These are phyloP conservation scores for Notodonta ziczac DNA, from an alignment of 2,888 invertebrate species.

Conservation along the genomic window DNA sequence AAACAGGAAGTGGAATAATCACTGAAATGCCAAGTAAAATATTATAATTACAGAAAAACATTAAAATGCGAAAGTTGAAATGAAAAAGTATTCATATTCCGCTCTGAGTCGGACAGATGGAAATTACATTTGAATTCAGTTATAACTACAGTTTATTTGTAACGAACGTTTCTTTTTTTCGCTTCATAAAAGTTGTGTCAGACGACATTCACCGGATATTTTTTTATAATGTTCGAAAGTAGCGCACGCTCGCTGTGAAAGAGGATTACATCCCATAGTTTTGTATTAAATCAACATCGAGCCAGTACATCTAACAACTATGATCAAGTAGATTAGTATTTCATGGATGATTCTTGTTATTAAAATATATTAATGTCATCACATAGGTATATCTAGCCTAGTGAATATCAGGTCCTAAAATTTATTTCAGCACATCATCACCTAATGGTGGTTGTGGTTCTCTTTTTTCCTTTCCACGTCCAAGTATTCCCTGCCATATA, in stretches of 20 bases:
- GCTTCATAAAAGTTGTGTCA: conserved; percentile 37
- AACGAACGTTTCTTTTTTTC: conserved; percentile 29
- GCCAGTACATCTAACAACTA: not conserved
- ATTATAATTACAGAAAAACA: conserved; percentile 33
- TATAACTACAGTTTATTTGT: conserved; percentile 39
- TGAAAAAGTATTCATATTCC: conserved; percentile 38
- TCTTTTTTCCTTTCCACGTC: too few relatives aligned
- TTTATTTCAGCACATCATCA: too few relatives aligned
- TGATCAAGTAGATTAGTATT: not conserved
- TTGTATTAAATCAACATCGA: not conserved
- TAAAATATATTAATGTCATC: too few relatives aligned
- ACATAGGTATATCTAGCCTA: too few relatives aligned
- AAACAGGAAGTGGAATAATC: not conserved
- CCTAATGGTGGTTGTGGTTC: too few relatives aligned
- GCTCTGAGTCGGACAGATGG: conserved; percentile 33
- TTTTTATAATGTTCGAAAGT: conserved; percentile 20
- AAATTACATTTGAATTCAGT: conserved; percentile 44
- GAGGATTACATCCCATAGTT: not conserved
- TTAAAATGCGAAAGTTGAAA: conserved; percentile 29
- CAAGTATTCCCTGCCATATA: too few relatives aligned
- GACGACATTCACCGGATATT: conserved; percentile 28
- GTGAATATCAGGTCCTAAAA: too few relatives aligned
- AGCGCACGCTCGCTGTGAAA: not conserved
- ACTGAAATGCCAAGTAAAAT: not conserved
- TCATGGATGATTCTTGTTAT: not conserved